These are phyloP conservation scores for Gallinago jamesoni DNA, from an alignment of 2,113 vertebrate species.

Conservation along the genomic window DNA sequence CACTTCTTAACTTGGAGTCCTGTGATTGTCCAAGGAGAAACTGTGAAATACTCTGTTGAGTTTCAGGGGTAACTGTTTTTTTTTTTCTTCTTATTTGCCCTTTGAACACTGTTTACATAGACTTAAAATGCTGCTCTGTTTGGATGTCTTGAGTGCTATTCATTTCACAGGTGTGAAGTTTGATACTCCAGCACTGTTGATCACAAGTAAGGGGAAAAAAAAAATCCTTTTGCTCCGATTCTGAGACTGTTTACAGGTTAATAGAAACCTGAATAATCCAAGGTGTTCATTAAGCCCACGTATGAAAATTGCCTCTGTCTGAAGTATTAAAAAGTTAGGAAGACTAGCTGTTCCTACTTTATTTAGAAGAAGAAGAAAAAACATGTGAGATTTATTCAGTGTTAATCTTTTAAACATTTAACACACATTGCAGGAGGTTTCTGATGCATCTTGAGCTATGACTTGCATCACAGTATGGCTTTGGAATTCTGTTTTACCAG, in stretches of 20 bases:
- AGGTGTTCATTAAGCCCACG: background rate
- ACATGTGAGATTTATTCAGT: background rate
- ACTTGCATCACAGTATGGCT: background rate
- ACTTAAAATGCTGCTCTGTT: background rate
- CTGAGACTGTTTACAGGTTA: background rate
- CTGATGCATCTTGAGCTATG: background rate
- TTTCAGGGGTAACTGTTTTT: constrained; percentile 73
- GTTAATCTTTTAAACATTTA: background rate
- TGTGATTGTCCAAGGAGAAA: constrained; percentile 42
- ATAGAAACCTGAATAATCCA: background rate
- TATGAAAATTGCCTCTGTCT: background rate
- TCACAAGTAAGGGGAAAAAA: accelerated
- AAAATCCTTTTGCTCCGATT: background rate
- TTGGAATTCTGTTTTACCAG: background rate
- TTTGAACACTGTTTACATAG: background rate
- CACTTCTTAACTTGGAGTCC: constrained; percentile 77
- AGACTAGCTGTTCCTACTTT: background rate
- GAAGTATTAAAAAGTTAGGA: background rate
- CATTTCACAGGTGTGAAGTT: background rate
- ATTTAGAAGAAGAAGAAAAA: background rate
- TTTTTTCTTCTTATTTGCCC: background rate
- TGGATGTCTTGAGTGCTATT: background rate
- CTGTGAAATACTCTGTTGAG: constrained; percentile 72
- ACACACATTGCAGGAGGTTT: background rate
- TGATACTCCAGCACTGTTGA: background rate